Evolutionary conservation across 2,888 invertebrate species (phyloP).

Genomic region (Camptogramma bilineatum): DNA sequence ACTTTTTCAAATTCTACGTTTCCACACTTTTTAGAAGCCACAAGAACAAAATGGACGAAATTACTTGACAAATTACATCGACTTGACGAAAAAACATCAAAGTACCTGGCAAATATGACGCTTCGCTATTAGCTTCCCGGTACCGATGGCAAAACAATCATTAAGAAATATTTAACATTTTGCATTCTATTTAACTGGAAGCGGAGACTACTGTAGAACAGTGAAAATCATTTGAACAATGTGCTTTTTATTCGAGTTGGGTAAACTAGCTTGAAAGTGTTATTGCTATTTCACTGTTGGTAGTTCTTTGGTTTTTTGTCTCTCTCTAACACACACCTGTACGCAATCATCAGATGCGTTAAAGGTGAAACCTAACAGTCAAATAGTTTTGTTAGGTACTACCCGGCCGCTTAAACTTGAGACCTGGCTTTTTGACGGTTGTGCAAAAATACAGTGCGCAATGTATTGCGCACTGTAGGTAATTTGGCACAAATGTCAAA

Average conservation of each 20-base stretch:
- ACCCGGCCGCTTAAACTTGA: too few relatives aligned
- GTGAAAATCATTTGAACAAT: slow-evolving; percentile 24
- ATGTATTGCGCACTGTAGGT: too few relatives aligned
- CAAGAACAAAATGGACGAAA: slow-evolving; percentile 10
- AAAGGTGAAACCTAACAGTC: slow-evolving; percentile 19
- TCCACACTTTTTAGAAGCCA: slow-evolving; percentile 17
- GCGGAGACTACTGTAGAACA: not conserved
- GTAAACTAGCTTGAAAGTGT: slow-evolving; percentile 15
- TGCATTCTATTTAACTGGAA: slow-evolving; percentile 12
- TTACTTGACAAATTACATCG: slow-evolving; percentile 20
- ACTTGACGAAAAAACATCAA: slow-evolving; percentile 12
- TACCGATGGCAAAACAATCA: slow-evolving; percentile 22
- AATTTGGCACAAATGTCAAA: too few relatives aligned
- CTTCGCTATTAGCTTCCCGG: slow-evolving; percentile 27
- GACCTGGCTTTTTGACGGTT: too few relatives aligned
- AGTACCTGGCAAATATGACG: slow-evolving; percentile 31
- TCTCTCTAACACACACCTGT: slow-evolving; percentile 6
- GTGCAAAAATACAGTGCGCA: too few relatives aligned
- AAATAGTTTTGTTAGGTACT: slow-evolving; percentile 7
- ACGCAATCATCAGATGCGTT: slow-evolving; percentile 14
- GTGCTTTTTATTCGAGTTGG: slow-evolving; percentile 6
- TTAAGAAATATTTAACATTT: slow-evolving; percentile 15
- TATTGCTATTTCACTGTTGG: slow-evolving; percentile 9
- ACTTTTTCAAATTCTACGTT: slow-evolving; percentile 16
- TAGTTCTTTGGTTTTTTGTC: not conserved